Percentiles rank a stretch among this genome's conserved stretches.
Evolutionary conservation across 1,140 invertebrate species (phyloP).

Genomic region (Orius laevigatus): DNA sequence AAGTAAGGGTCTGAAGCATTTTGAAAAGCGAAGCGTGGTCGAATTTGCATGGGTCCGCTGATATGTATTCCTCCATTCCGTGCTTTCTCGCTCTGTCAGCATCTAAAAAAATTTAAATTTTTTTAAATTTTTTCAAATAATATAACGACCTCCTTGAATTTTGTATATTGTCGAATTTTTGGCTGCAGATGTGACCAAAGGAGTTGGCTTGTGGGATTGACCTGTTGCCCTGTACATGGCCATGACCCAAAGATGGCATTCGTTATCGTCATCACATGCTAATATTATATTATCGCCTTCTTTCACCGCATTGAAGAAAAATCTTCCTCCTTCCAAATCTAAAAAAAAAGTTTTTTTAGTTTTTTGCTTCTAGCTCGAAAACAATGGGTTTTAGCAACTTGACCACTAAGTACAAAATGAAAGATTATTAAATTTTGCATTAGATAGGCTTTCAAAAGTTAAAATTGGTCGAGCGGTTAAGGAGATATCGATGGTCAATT

Average conservation of each 20-base stretch:
- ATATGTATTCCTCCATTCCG: constrained; percentile 98
- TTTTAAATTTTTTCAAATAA: no score
- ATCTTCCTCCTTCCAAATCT: constrained; percentile 75
- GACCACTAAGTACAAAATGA: no score
- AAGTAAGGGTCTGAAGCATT: constrained; percentile 74
- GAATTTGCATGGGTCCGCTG: constrained; percentile 92
- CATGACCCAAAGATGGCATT: constrained; percentile 97
- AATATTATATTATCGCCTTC: constrained; percentile 95
- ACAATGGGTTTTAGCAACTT: no score
- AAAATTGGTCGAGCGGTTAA: no score
- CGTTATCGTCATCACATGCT: constrained; percentile 96
- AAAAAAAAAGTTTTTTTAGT: constrained; percentile 18
- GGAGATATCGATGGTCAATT: not conserved
- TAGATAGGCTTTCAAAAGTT: no score
- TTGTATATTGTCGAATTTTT: constrained; percentile 76
- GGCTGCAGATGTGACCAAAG: constrained; percentile 68
- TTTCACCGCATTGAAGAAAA: constrained; percentile 95
- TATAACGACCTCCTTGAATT: constrained; percentile 56
- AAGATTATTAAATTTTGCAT: no score
- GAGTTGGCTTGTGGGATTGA: constrained; percentile 95
- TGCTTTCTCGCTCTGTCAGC: constrained; percentile 93
- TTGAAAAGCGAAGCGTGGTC: constrained; percentile 88
- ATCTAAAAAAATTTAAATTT: constrained; percentile 36
- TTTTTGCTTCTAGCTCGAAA: no score
- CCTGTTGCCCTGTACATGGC: constrained; percentile 97